Base-by-base conservation (phyloP, 1,140 invertebrate species). In the Zaprionus taronus region DNA sequence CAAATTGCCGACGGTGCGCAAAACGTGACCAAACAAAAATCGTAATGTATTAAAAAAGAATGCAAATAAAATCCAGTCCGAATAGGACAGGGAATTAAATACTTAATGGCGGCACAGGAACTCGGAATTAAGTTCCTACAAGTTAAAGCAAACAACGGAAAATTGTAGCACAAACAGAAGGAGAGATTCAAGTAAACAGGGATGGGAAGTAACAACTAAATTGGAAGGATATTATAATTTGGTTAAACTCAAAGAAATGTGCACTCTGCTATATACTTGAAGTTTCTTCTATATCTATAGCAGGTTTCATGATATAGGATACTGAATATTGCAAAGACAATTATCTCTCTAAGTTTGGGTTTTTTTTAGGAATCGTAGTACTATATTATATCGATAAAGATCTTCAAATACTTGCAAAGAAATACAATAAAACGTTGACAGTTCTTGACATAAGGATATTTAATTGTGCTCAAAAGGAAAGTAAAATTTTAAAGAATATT, bases 31-130 rank as follows among this genome's bases (percentile, higher is more conserved):
- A 67, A 26, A 71, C 34, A 66, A 65, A 60, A 70, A 76, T 57
- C 28, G 26, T 53, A 57, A 34, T 72, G 20, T 17, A 67, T 72
- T 60, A 83, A 71, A 84, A 79, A 65, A 72, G 41, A 76, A 82
- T 77, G 69, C 68, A 64, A 79, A 79, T 78, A 86, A 85, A 81
- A 81, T 31, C 51, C 15, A 77, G 44, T 55, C 15, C 57, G 56
- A 75, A 70, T 73, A 57, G 20, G 58, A 81, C 72, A 56, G 64
- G 38, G 34, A 61, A 26, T 31, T 69, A 76, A 77, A 86, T 73
- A 82, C 80, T 60, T 64, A 72, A 77, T 69, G 47, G 73, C 68
- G 63, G 74, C 41, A 72, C 70, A 78, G 77, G 70, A 83, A 87
- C 51, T 62, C 6, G 26, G 24, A 28, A 31, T 56, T 67, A 47